A percentile compares a stretch with the other conserved stretches of the same genome.
These are phyloP conservation scores for Cheirogaleus medius DNA, from an alignment of 2,113 vertebrate genomes.

Conservation along the genomic window DNA sequence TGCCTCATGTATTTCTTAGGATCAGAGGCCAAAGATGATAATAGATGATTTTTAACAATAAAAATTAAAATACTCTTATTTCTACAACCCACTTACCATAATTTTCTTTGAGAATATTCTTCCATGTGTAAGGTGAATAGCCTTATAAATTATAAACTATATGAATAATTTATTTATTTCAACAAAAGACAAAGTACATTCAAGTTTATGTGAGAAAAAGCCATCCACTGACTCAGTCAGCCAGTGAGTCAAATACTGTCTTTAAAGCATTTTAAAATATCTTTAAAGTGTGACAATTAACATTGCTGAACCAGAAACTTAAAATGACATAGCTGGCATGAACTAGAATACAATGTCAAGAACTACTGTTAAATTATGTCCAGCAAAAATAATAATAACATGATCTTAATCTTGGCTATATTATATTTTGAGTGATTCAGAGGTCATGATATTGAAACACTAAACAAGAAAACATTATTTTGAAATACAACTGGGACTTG, in stretches of 20 bases:
- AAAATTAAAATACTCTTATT: not conserved
- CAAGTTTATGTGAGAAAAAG: slow-evolving; percentile 11
- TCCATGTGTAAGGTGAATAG: not conserved
- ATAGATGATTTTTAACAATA: not conserved
- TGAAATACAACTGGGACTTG: not conserved
- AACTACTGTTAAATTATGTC: not conserved
- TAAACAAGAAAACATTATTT: not conserved
- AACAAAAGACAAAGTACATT: not conserved
- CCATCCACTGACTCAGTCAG: not conserved
- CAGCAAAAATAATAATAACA: not conserved
- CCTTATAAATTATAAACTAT: not conserved
- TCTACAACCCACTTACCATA: not conserved
- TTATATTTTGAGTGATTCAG: not conserved
- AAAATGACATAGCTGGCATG: not conserved
- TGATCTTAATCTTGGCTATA: not conserved
- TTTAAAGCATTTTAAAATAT: not conserved
- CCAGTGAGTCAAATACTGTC: not conserved
- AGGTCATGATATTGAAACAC: not conserved
- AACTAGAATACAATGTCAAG: not conserved
- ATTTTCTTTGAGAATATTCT: not conserved
- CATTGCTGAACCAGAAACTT: not conserved
- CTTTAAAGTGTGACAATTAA: not conserved
- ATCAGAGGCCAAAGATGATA: not conserved
- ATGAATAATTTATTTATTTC: slow-evolving; percentile 29
- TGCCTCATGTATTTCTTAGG: not conserved